Percentiles rank a stretch among this genome's conserved stretches.
Evolutionary conservation across 2,888 invertebrate species (phyloP).

Genomic region (Pheosia tremula): DNA sequence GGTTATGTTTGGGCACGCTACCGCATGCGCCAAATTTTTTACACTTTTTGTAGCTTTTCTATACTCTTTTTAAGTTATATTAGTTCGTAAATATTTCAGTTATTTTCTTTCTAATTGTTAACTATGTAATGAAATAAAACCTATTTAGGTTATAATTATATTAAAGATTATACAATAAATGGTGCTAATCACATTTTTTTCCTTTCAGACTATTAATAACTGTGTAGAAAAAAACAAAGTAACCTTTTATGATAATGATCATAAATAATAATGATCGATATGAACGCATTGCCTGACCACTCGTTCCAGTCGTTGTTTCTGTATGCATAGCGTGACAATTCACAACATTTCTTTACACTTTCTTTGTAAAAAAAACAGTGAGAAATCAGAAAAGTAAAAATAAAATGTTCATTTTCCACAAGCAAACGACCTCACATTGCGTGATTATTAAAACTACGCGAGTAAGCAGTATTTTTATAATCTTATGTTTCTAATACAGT

Average conservation of each 20-base stretch:
- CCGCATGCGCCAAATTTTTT: no score
- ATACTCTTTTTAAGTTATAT: no score
- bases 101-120: no score
- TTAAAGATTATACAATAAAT: no score
- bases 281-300: conserved; percentile 29
- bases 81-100: no score
- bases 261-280: conserved; percentile 24
- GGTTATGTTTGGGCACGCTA: no score
- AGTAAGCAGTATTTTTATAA: conserved; percentile 15
- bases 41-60: no score
- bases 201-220: background rate
- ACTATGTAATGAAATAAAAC: no score
- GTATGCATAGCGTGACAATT: conserved; percentile 54
- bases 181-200: background rate
- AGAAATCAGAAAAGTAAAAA: conserved; percentile 19
- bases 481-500: conserved; percentile 14
- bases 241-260: conserved; percentile 12
- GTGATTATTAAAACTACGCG: conserved; percentile 33
- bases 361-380: conserved; percentile 34
- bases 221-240: conserved; percentile 19
- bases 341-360: conserved; percentile 42
- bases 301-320: conserved; percentile 39
- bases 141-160: no score
- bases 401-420: conserved; percentile 28
- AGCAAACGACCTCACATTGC: conserved; percentile 43